phyloP scores from a whole-genome alignment of 2,797 vertebrate genomes.

The Pelobates cultripes region DNA sequence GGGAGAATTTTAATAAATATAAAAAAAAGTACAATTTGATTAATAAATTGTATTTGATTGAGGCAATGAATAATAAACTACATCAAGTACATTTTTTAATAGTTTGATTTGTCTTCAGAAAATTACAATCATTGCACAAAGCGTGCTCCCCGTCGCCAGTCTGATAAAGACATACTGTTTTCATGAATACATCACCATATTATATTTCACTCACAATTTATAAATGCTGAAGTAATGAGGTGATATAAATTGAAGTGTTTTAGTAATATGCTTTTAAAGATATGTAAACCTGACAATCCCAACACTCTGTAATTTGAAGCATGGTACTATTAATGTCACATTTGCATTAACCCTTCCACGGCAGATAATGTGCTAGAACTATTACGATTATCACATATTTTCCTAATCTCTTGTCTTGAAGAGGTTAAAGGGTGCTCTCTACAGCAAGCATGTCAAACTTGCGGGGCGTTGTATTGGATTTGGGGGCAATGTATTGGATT shows the following conservation, averaged over 20 bases:
- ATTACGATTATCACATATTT: too few relatives aligned
- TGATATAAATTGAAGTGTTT: conserved; percentile 19
- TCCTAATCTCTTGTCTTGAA: too few relatives aligned
- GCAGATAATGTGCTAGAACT: not conserved
- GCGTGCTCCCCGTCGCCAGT: not conserved
- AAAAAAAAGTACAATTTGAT: conserved; percentile 31
- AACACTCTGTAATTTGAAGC: conserved; percentile 11
- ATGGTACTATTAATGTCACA: not conserved
- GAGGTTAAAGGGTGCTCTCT: too few relatives aligned
- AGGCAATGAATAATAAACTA: conserved; percentile 12
- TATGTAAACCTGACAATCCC: not conserved
- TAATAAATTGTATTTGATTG: conserved; percentile 37
- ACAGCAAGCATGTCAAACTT: not conserved
- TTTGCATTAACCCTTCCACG: not conserved
- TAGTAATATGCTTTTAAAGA: conserved; percentile 36
- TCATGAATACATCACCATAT: conserved; percentile 28
- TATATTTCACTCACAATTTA: conserved; percentile 27
- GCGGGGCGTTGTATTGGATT: too few relatives aligned
- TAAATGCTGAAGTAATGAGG: conserved; percentile 32
- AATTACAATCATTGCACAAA: conserved; percentile 27
- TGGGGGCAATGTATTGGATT: too few relatives aligned
- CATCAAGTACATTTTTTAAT: conserved; percentile 28
- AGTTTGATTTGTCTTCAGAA: conserved; percentile 23
- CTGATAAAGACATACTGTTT: not conserved
- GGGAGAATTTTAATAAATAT: not conserved